Evolutionary conservation across 1,140 invertebrate species (phyloP).

Genomic region (Orius insidiosus): DNA sequence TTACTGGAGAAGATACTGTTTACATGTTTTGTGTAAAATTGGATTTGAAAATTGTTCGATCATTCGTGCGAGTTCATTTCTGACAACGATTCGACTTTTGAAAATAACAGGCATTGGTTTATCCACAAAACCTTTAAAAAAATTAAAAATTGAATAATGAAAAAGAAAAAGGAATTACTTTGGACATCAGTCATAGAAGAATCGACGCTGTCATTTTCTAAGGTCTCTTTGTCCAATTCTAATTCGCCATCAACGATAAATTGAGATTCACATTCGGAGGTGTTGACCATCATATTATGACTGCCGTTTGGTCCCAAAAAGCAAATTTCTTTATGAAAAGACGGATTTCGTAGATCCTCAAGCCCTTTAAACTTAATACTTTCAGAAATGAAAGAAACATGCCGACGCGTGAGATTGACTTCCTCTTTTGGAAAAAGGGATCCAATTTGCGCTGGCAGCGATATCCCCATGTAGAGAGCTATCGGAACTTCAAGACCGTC

Average conservation of each 20-base stretch:
- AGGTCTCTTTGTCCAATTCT: constrained; percentile 13
- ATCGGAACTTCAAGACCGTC: constrained; percentile 5
- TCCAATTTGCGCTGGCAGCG: constrained; percentile 47
- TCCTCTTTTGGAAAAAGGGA: constrained; percentile 41
- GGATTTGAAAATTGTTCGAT: constrained; percentile 49
- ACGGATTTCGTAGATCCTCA: constrained; percentile 14
- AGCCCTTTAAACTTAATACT: constrained; percentile 14
- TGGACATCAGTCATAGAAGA: constrained; percentile 20
- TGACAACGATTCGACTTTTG: constrained; percentile 20
- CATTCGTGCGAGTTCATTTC: constrained; percentile 40
- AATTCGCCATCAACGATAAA: constrained; percentile 3
- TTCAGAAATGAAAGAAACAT: constrained; percentile 14
- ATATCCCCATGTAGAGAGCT: constrained; percentile 52
- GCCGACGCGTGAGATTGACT: constrained; percentile 3
- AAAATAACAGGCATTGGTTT: constrained; percentile 18
- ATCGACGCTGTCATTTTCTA: constrained; percentile 19
- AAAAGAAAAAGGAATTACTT: constrained; percentile 16
- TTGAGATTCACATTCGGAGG: constrained; percentile 12
- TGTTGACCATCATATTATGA: constrained; percentile 15
- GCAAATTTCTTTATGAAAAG: constrained; percentile 14
- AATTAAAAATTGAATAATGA: background rate
- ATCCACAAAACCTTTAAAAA: constrained; percentile 18
- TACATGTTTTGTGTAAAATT: constrained; percentile 43
- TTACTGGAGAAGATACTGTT: constrained; percentile 40
- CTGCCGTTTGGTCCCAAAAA: constrained; percentile 10